A percentile compares a stretch with the other conserved stretches of the same genome.
Evolutionary conservation across 2,113 vertebrate species (phyloP).

Genomic region (Epinephelus lanceolatus): DNA sequence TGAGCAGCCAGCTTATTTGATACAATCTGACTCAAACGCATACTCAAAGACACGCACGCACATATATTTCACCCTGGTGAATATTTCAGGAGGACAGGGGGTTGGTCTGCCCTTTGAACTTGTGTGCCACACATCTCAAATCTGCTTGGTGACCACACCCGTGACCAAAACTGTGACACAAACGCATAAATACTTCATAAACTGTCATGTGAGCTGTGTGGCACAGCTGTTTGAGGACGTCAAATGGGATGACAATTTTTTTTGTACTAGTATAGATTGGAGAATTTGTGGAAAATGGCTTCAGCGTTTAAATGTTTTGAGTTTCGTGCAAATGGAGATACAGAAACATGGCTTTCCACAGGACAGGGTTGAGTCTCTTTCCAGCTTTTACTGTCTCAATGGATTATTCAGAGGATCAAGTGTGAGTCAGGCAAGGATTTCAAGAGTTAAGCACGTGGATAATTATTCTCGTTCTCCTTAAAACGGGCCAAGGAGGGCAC

Average conservation of each 20-base stretch:
- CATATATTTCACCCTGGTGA: background rate
- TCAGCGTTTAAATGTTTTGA: background rate
- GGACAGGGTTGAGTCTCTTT: constrained; percentile 1
- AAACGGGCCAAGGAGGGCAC: constrained; percentile 22
- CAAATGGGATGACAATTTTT: constrained; percentile 6
- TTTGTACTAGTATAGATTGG: background rate
- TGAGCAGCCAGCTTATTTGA: constrained; percentile 37
- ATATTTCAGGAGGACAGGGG: constrained; percentile 30
- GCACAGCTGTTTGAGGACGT: constrained; percentile 2
- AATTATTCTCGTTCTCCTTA: constrained; percentile 55
- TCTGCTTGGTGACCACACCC: background rate
- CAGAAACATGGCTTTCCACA: background rate
- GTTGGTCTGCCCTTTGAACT: constrained; percentile 9
- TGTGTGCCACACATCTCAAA: background rate
- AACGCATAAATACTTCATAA: constrained; percentile 30
- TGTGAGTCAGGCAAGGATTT: constrained; percentile 51
- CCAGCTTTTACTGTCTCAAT: constrained; percentile 46
- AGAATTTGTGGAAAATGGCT: constrained; percentile 16
- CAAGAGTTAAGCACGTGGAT: constrained; percentile 50
- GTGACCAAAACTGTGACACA: constrained; percentile 9
- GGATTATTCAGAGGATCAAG: constrained; percentile 58
- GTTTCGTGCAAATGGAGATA: background rate
- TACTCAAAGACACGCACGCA: background rate
- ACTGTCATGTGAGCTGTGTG: constrained; percentile 3
- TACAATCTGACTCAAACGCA: constrained; percentile 41